Percentiles rank a stretch among this genome's conserved stretches.
phyloP scores from a whole-genome alignment of 1,140 invertebrate genomes.

The Monomorium pharaonis region DNA sequence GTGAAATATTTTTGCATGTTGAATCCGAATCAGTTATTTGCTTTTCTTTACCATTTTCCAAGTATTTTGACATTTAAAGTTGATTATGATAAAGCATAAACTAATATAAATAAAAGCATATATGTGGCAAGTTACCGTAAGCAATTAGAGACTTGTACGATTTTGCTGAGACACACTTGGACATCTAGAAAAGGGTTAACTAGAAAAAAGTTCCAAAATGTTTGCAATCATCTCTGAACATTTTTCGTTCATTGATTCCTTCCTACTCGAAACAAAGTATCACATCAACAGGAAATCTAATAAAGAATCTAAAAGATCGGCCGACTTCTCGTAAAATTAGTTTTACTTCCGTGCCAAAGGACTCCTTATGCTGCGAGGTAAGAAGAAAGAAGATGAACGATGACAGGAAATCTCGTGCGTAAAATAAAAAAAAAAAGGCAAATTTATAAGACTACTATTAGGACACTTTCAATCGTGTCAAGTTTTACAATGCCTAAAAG shows the following conservation, averaged over 20 bases:
- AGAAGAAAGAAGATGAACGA: not conserved
- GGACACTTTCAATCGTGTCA: not conserved
- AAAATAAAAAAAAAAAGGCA: slow-evolving; percentile 21
- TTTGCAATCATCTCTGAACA: slow-evolving; percentile 22
- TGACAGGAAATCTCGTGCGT: slow-evolving; percentile 15
- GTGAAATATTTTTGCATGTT: too few relatives aligned
- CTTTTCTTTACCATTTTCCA: too few relatives aligned
- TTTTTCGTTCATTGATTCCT: slow-evolving; percentile 2
- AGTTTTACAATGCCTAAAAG: not conserved
- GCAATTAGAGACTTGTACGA: too few relatives aligned
- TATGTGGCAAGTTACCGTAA: too few relatives aligned
- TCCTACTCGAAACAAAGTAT: not conserved
- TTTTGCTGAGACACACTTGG: too few relatives aligned
- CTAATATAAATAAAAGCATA: too few relatives aligned
- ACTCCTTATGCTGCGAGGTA: not conserved
- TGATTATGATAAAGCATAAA: too few relatives aligned
- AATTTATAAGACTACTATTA: slow-evolving; percentile 17
- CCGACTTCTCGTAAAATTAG: slow-evolving; percentile 66
- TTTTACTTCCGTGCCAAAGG: slow-evolving; percentile 28
- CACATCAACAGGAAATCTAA: slow-evolving; percentile 62
- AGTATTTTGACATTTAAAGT: too few relatives aligned
- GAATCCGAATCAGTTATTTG: too few relatives aligned
- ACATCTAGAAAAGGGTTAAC: not conserved
- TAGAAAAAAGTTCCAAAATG: not conserved
- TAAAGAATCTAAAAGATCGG: slow-evolving; percentile 62